Base-by-base conservation (phyloP, 2,888 invertebrate species). In the Malacosoma neustria region DNA sequence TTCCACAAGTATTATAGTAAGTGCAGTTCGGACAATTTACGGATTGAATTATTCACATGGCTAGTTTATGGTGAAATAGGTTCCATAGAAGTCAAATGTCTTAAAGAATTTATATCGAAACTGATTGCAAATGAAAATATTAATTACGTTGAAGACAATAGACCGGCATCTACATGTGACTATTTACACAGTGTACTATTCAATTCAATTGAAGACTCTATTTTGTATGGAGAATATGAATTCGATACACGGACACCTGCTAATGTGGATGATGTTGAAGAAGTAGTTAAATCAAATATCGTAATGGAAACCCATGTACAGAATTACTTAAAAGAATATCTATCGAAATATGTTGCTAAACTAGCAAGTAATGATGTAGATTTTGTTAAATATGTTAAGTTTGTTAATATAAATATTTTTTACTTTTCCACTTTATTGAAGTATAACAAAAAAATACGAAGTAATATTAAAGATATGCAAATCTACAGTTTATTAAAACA, bases 191-290 rank as follows among this genome's bases (percentile, higher is more conserved):
- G 70, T 30, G 52, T 58, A 33, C 41, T 84, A 40, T 81, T 76
- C 42, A 47, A 62, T 42, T 65, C 63, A 2, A 54, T 57, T 13
- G 80, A 81, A 32, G 66, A 60, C 41, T 63, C 64, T 43, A 70
- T 77, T 38, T 51, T 85, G 37, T 77, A 74, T 34, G 72, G 68
- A 45, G 73, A 73, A 49, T 84, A 85, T 45, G 72, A 80, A 59
- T 45, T 61, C 29, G 54, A 67, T 7, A 42, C 64, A 35, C 29
- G 41, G 29, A 45, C 35, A 14, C 22, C 32, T 14, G n/a, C 36
- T 22, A 4, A 13, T 9, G 32, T 11, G n/a, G 15, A 42, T 12
- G 38, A 37, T 40, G 29, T 14, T 13, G 36, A 37, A 11, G 51
- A 59, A 42, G 39, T 45, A 5, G 40, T 57, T 14, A 71, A 69